Base-by-base conservation (phyloP, 2,888 invertebrate species). In the Hydrotaea cyrtoneurina region DNA sequence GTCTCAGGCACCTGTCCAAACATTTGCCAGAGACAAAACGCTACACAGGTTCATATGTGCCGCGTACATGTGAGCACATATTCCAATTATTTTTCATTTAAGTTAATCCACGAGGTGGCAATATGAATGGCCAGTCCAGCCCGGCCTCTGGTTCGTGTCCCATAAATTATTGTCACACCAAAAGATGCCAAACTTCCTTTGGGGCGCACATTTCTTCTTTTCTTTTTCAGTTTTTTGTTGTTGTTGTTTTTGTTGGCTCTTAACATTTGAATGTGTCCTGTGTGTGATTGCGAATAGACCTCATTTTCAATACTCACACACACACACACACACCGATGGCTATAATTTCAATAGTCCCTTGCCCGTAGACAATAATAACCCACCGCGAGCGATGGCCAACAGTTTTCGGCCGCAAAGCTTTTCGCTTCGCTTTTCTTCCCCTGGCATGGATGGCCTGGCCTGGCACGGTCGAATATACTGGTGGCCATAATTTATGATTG, bases 81-180 rank as follows among this genome's bases (percentile, higher is more conserved):
- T 69, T 69, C 69, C 69, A 69, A 69, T 69, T 69, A 69, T 46
- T 69, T 69, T 69, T 69, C 69, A 69, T 69, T 69, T 69, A 69
- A 43, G 7, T 69, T 43, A 69, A 69, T 69, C 39, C 31, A 62
- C 23, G 46, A 43, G 3, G 39, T 39, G 50, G 26, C 15, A 43
- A 19, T 43, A 69, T 69, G 23, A 43, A 69, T 46, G 39, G 43
- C 23, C 69, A 46, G 23, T 11, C 23, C 23, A 2, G 21, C 69
- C n/a, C 46, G 46, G 59, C 73, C 77, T 83, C 39, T 31, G 43
- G 55, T 78, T 64, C 73, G 77, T 83, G 77, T 74, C 74, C 23
- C 66, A 84, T 84, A 80, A 84, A 80, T 80, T 75, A 84, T 71
- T 84, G 83, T 84, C 83, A 80, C 80, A 80, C 64, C 69, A 23